phyloP scores from a whole-genome alignment of 1,140 invertebrate genomes.

The Acyrthosiphon pisum region DNA sequence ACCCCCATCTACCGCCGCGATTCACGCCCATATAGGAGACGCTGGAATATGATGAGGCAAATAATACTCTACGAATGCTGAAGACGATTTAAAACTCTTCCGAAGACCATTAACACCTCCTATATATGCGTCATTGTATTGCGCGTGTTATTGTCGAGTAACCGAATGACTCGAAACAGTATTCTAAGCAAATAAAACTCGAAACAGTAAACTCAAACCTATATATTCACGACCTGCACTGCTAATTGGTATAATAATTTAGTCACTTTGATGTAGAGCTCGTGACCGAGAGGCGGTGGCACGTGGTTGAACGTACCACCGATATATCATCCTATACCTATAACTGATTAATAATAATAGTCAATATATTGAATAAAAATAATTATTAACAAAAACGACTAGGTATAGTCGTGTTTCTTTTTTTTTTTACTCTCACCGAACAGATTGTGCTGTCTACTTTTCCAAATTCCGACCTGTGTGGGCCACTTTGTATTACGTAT shows the following conservation, averaged over 20 bases:
- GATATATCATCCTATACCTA: background rate
- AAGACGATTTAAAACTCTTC: slow-evolving; percentile 9
- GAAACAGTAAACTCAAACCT: background rate
- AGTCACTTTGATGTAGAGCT: background rate
- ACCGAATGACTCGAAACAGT: background rate
- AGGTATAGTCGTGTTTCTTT: background rate
- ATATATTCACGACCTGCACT: background rate
- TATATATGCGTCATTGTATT: background rate
- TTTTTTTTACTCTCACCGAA: background rate
- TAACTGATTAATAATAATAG: no score
- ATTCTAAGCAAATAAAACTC: background rate
- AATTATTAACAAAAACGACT: background rate
- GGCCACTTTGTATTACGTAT: background rate
- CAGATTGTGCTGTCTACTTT: background rate
- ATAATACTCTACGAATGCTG: background rate
- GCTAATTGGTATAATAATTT: background rate
- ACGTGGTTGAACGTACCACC: background rate
- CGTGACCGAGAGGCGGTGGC: background rate
- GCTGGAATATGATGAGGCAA: background rate
- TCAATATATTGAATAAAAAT: background rate
- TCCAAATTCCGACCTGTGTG: background rate
- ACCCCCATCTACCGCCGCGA: background rate
- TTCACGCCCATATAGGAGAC: background rate
- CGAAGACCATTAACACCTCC: background rate
- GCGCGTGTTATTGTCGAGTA: background rate